A percentile compares a stretch with the other conserved stretches of the same genome.
Conservation (phyloP, 1,140 invertebrate species). For the Pseudachorutes palmiensis region DNA sequence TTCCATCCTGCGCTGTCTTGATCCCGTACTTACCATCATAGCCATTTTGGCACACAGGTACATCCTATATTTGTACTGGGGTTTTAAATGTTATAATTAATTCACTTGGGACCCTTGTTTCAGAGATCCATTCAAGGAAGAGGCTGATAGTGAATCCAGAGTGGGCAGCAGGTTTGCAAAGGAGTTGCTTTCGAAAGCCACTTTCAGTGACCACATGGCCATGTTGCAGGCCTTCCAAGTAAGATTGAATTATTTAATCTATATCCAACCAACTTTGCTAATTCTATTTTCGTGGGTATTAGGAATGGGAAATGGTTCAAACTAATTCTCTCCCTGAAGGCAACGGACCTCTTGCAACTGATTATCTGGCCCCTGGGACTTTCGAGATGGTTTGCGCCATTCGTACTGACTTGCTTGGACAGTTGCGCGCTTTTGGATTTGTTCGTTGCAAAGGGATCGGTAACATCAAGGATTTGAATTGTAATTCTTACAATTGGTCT, state of each 20-base stretch:
- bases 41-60: constrained; percentile 73
- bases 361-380: constrained; percentile 68
- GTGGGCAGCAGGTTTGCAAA: constrained; percentile 59
- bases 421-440: constrained; percentile 75
- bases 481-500: constrained; percentile 81
- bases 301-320: constrained; percentile 23
- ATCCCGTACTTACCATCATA: constrained; percentile 88
- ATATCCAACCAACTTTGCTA: not conserved
- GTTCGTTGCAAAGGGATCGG: constrained; percentile 64
- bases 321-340: not conserved
- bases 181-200: constrained; percentile 62
- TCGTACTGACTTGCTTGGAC: constrained; percentile 69
- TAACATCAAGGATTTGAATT: constrained; percentile 68
- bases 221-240: constrained; percentile 74
- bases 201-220: constrained; percentile 85
- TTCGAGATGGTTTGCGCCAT: constrained; percentile 79
- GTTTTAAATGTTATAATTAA: not conserved
- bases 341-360: constrained; percentile 42
- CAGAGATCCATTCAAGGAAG: constrained; percentile 73
- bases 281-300: not conserved
- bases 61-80: too few species aligned
- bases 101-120: constrained; percentile 13
- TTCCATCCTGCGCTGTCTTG: constrained; percentile 83
- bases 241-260: constrained; percentile 42
- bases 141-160: too few species aligned